These are phyloP conservation scores for Glandiceps talaboti DNA, from an alignment of 53 echinoderm and acorn worm genomes.

Conservation along the genomic window DNA sequence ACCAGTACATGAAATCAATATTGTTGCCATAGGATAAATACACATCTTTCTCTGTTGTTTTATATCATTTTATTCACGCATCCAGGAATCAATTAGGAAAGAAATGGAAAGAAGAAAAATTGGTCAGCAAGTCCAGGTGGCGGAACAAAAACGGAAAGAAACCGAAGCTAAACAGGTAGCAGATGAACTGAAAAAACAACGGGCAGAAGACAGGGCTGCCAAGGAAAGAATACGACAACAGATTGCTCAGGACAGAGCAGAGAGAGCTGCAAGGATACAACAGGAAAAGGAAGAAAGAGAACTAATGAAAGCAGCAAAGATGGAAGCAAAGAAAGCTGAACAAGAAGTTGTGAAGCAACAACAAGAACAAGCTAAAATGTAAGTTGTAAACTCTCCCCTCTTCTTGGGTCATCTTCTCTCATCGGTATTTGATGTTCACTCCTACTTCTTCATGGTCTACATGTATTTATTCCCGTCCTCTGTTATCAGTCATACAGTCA, in stretches of 20 bases:
- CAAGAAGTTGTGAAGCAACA: slow-evolving; percentile 15
- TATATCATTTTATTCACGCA: no score
- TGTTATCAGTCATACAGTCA: no score
- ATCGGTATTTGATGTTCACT: no score
- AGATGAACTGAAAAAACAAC: slow-evolving; percentile 49
- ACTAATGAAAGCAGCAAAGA: slow-evolving; percentile 13
- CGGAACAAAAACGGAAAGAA: slow-evolving; percentile 28
- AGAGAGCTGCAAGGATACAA: slow-evolving; percentile 54
- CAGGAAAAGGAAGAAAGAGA: slow-evolving; percentile 38
- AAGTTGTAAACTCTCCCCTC: no score
- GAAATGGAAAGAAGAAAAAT: slow-evolving; percentile 73
- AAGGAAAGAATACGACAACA: slow-evolving; percentile 57
- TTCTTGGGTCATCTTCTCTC: no score
- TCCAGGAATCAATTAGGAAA: slow-evolving; percentile 39
- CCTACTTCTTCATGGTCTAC: no score
- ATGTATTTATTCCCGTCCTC: no score
- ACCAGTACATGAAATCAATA: no score
- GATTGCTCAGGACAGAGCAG: slow-evolving; percentile 66
- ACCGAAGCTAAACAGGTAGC: slow-evolving; percentile 37
- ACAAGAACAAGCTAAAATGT: slow-evolving; percentile 32
- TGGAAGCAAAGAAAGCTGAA: slow-evolving; percentile 17
- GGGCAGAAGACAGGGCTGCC: slow-evolving; percentile 52
- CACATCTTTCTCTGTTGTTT: background rate
- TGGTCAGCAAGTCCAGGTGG: slow-evolving; percentile 54
- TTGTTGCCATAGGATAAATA: no score